Percentiles rank a stretch among this genome's conserved stretches.
Evolutionary conservation across 2,113 vertebrate species (phyloP).

Genomic region (rabbit (Oryctolagus cuniculus)): mOryCun1.1 NC_091453.1:18754001-18754500

Average conservation of each 20-base stretch:
- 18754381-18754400: neutral
- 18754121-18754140: neutral
- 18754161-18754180: neutral
- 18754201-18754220: neutral
- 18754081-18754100: neutral
- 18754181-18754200: neutral
- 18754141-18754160: neutral
- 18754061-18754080: neutral
- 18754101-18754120: neutral
- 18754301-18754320: neutral
- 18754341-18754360: neutral
- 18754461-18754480: neutral
- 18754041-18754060: neutral
- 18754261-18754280: neutral
- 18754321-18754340: neutral
- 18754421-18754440: neutral
- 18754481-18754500: neutral
- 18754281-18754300: neutral
- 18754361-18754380: neutral
- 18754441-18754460: neutral
- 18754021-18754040: neutral
- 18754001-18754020: neutral
- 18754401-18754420: neutral
- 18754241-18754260: neutral
- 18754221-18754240: neutral